Conservation (phyloP, 2,113 vertebrate genomes). For the Spea multiplicata region DNA sequence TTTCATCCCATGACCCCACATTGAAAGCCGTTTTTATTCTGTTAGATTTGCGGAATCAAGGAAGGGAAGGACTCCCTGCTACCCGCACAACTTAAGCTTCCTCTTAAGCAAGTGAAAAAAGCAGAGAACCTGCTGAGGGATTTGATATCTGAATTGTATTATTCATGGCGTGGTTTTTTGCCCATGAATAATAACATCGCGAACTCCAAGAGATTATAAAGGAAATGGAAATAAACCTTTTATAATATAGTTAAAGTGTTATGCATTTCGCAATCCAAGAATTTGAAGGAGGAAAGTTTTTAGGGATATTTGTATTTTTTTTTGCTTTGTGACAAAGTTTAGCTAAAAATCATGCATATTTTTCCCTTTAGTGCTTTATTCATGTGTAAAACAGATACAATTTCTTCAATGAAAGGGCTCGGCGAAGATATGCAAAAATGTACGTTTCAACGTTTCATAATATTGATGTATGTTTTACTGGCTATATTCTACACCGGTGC, state of each 20-base stretch:
- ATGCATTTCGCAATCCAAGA: background rate
- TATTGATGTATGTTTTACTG: too few species aligned
- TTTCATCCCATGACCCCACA: background rate
- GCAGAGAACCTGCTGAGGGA: background rate
- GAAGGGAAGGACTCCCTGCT: constrained; percentile 3
- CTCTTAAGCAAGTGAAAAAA: constrained; percentile 3
- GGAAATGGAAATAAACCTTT: background rate
- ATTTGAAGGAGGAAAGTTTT: background rate
- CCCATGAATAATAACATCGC: constrained; percentile 25
- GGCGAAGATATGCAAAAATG: too few species aligned
- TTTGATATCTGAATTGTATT: constrained; percentile 20
- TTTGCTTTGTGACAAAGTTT: too few species aligned
- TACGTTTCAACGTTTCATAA: too few species aligned
- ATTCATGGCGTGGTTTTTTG: constrained; percentile 12
- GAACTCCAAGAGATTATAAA: constrained; percentile 19
- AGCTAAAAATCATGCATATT: too few species aligned
- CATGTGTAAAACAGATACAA: too few species aligned
- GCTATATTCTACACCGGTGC: too few species aligned
- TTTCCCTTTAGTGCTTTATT: too few species aligned
- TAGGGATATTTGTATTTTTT: too few species aligned
- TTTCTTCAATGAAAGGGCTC: too few species aligned
- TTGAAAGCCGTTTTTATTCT: background rate
- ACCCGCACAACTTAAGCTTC: constrained; percentile 6
- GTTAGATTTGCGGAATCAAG: constrained; percentile 9
- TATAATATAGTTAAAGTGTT: background rate